A percentile compares a stretch with the other conserved stretches of the same genome.
Conservation (phyloP, 2,888 invertebrate species). For the Lithophane leautieri region DNA sequence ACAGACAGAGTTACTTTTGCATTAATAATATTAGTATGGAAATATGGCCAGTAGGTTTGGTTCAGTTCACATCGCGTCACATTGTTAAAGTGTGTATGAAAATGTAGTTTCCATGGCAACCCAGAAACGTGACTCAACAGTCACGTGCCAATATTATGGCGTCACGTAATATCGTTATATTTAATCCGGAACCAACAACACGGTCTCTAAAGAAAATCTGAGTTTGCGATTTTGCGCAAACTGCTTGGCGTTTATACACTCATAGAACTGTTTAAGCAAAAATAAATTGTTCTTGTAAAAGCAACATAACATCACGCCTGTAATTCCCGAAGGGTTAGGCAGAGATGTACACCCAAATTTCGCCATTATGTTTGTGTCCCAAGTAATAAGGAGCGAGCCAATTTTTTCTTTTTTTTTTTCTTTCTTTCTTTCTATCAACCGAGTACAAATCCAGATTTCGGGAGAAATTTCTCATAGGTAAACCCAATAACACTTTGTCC, state of each 20-base stretch:
- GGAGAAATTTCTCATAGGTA: not conserved
- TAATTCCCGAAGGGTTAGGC: not conserved
- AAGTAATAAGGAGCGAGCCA: not conserved
- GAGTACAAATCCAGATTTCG: not conserved
- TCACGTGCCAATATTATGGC: slow-evolving; percentile 12
- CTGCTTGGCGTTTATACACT: not conserved
- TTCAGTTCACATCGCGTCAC: not conserved
- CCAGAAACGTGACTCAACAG: not conserved
- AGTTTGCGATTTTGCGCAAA: not conserved
- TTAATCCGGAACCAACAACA: slow-evolving; percentile 2
- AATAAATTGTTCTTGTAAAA: not conserved
- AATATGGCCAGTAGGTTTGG: not conserved
- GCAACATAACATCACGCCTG: not conserved
- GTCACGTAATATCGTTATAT: slow-evolving; percentile 17
- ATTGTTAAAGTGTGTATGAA: not conserved
- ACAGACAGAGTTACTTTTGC: not conserved
- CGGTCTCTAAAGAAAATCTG: not conserved
- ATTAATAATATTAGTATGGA: not conserved
- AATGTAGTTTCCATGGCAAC: not conserved
- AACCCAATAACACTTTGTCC: not conserved
- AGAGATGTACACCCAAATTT: not conserved
- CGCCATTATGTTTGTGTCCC: not conserved
- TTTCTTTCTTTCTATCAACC: too few relatives aligned
- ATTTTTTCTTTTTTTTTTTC: too few relatives aligned
- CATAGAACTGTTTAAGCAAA: not conserved